Conservation (phyloP, 2,113 vertebrate genomes). For the Myanophis thanlyinensis region DNA sequence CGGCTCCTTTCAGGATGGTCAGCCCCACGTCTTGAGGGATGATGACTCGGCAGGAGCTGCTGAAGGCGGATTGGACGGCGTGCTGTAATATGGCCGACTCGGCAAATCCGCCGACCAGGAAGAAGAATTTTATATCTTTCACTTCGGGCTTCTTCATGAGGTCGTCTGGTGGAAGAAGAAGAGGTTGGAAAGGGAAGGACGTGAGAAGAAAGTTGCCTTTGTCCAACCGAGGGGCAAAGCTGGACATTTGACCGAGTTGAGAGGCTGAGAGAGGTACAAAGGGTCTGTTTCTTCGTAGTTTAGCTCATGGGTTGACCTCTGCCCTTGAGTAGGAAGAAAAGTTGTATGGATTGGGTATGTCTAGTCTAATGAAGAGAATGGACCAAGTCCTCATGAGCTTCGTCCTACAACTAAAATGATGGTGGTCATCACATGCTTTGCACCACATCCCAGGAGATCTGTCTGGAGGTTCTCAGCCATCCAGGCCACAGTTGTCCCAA, state of each 20-base stretch:
- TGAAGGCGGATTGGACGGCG: constrained; percentile 79
- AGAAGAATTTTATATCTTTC: constrained; percentile 85
- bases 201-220: not conserved
- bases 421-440: too few species aligned
- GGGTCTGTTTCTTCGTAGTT: not conserved
- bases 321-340: not conserved
- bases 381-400: too few species aligned
- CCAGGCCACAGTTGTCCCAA: too few species aligned
- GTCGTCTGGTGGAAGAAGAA: constrained; percentile 64
- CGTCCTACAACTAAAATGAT: too few species aligned
- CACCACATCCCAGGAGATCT: too few species aligned
- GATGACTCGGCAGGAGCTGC: constrained; percentile 82
- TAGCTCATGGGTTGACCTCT: not conserved
- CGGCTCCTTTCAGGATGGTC: constrained; percentile 93
- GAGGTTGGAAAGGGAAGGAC: not conserved
- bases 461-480: too few species aligned
- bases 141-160: constrained; percentile 86
- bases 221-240: not conserved
- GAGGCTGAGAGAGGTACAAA: not conserved
- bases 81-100: constrained; percentile 91
- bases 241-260: not conserved
- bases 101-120: constrained; percentile 93
- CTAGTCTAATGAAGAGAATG: too few species aligned
- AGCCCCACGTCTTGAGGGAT: constrained; percentile 92
- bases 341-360: too few species aligned